Evolutionary conservation across 1,140 invertebrate genomes (phyloP), one percentile per base, ranked within the genome.

Genomic region (Adelges cooleyi): DNA sequence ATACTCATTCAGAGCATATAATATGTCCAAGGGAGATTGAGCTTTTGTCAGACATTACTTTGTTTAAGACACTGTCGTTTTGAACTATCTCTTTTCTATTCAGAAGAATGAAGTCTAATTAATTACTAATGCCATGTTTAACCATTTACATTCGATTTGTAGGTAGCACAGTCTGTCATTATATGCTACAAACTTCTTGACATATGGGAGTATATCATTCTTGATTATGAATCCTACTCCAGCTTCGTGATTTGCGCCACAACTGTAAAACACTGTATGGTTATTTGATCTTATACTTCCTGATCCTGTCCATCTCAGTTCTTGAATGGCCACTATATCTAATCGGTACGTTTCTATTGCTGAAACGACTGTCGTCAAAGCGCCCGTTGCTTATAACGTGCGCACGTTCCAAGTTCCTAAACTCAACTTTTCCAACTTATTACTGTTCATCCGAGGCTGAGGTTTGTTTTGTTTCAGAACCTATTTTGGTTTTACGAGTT

Each of bases 191-290:
- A 27, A 50, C 10, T 15, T 50, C 11, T 50, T 50, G 25, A 50
- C 48, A 27, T 50, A 27, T 50, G 48, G 48, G 20, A 50, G 48
- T 50, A 50, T 50, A 50, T 50, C 22, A 50, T 50, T 25, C 22
- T 50, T 50, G 22, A 50, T 15, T 50, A 50, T 50, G 22, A 50
- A 50, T 6, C 23, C 48, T 50, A 50, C 48, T 50, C 22, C 22
- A 27, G 48, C 1, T 50, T 50, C 48, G 23, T 50, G 22, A 50
- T 50, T 50, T 25, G 22, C n/a, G 22, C 13, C 48, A 50, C 22
- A 50, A 6, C 23, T 50, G 11, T 50, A 50, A 50, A 50, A 50
- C 22, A 50, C 48, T 50, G 48, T 50, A 50, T 50, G 48, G 23
- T 25, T 50, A 50, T 50, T 50, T 50, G 48, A 50, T 13, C n/a